Conservation (phyloP, 1,140 invertebrate genomes). For the Campodea augens region DNA sequence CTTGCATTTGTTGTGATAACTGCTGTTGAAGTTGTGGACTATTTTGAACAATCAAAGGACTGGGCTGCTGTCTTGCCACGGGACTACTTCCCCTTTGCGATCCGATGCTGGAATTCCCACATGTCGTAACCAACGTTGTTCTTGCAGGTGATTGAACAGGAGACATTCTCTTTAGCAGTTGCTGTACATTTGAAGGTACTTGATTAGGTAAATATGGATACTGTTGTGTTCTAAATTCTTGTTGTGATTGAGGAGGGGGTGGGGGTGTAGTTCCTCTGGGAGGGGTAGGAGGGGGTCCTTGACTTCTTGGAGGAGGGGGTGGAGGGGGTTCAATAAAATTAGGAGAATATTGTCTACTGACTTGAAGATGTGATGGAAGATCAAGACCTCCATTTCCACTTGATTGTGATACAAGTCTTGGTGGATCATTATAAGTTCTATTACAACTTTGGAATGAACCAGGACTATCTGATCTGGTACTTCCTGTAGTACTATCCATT, state of each 20-base stretch:
- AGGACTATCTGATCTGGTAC: conserved; percentile 72
- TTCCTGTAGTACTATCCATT: conserved; percentile 65
- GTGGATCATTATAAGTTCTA: not conserved
- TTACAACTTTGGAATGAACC: conserved; percentile 18
- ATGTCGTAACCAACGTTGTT: conserved; percentile 23
- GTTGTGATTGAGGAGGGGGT: conserved; percentile 13
- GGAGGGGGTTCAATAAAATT: conserved; percentile 28
- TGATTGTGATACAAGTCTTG: not conserved
- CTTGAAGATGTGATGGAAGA: not conserved
- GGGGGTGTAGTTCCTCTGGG: conserved; percentile 15
- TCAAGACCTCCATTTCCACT: not conserved
- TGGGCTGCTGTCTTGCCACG: conserved; percentile 30
- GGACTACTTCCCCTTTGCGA: conserved; percentile 54
- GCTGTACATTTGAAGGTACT: conserved; percentile 49
- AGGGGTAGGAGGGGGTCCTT: conserved; percentile 13
- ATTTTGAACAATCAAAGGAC: conserved; percentile 60
- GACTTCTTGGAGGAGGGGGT: conserved; percentile 23
- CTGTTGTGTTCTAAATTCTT: conserved; percentile 9
- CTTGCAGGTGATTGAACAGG: conserved; percentile 46
- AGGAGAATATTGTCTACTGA: conserved; percentile 30
- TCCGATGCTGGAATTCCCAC: conserved; percentile 22
- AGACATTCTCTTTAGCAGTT: conserved; percentile 66
- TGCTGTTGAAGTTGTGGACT: conserved; percentile 65
- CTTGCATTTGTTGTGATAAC: conserved; percentile 65
- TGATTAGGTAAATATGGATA: conserved; percentile 25